Evolutionary conservation across 2,113 vertebrate genomes (phyloP).

Genomic region (Melanerpes aurifrons): DNA sequence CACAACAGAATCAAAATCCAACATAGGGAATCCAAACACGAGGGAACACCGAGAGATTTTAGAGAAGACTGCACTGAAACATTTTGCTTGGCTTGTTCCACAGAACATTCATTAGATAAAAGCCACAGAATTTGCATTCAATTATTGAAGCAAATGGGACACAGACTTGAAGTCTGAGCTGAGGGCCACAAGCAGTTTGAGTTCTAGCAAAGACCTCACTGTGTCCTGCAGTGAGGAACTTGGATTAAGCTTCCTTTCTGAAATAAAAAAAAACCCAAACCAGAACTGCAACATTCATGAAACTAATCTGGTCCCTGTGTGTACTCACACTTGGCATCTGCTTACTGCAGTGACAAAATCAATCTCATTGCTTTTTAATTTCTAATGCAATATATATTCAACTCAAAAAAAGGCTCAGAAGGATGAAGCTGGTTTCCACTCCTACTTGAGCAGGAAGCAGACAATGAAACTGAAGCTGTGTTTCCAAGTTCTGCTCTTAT

Average conservation of each 20-base stretch:
- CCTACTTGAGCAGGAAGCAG: neutral
- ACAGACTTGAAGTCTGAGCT: neutral
- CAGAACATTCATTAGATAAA: constrained; percentile 16
- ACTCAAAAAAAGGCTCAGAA: neutral
- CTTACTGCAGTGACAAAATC: neutral
- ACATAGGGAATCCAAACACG: neutral
- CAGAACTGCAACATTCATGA: neutral
- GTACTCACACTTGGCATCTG: neutral
- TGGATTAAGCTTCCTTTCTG: neutral
- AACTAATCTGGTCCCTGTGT: neutral
- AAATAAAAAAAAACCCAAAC: neutral
- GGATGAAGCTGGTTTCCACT: neutral
- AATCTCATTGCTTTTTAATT: constrained; percentile 36
- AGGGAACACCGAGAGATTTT: constrained; percentile 23
- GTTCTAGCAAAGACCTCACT: neutral
- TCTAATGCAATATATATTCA: neutral
- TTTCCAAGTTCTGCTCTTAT: neutral
- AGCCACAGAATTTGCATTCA: neutral
- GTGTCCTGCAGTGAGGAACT: neutral
- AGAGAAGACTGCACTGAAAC: neutral
- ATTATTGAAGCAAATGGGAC: constrained; percentile 17
- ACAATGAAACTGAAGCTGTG: neutral
- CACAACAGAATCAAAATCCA: constrained; percentile 8
- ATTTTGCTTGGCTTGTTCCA: constrained; percentile 1
- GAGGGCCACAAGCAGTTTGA: neutral